Evolutionary conservation across 2,113 vertebrate genomes (phyloP), one percentile per base, ranked within the genome.

Genomic region (Marcusenius ussheri): DNA sequence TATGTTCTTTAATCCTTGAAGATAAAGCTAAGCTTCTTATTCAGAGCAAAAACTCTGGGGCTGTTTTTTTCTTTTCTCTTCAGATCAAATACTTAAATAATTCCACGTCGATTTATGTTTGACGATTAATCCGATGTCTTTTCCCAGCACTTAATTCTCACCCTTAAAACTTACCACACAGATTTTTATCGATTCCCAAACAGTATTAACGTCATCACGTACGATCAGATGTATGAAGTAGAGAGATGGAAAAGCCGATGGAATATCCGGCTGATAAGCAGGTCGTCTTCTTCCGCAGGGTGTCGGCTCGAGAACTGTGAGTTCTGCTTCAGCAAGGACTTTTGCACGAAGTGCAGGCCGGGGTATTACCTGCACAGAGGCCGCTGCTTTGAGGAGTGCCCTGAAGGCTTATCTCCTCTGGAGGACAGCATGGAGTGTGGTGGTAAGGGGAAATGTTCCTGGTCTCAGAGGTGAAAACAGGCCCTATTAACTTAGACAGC

Each of bases 221-320:
- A 11, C 27, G 15, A 27, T 51, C 10, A 17, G 24, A 27, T 31
- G 31, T 53, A 35, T 85, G 83, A 13, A 42, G n/a, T 19, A 27
- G 74, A 1, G 74, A 80, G 31, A 39, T 21, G 35, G 80, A 21
- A 15, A 35, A 35, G 39, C 1, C 1, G 4, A 45, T 45, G 77
- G 15, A 83, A 21, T 45, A 6, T 39, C 77, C 5, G 0, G 9
- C 6, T n/a, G 19, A 19, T 24, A 27, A 39, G 50, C 27, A 39
- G 13, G 24, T 39, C 19, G 6, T 53, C 85, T 15, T 53, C 85
- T 87, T 92, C 92, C 91, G 93, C 93, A 99, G 98, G 98, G 94
- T 99, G 98, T 96, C 97, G 97, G 95, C 99, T 99, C 97, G 98
- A 99, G 91, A 98, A 99, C 96, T 99, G 98, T 10, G 98, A 99